Conservation (phyloP, 2,113 vertebrate species). For the Smithornis capensis region DNA sequence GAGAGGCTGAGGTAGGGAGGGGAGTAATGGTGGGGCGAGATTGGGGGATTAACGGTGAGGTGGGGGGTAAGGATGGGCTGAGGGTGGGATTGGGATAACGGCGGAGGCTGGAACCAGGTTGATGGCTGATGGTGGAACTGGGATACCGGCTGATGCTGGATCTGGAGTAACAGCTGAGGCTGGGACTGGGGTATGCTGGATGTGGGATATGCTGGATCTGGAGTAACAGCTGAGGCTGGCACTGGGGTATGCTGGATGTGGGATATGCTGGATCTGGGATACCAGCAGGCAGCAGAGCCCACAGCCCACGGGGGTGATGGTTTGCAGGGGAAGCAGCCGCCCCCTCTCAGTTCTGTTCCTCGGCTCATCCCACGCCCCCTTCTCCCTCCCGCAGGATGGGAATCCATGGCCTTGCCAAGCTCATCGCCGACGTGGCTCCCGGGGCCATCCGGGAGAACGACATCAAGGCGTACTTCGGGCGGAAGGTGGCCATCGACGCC, state of each 20-base stretch:
- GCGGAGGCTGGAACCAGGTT: too few species aligned
- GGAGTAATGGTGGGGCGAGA: background rate
- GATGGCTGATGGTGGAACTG: too few species aligned
- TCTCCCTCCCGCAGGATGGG: slow-evolving; percentile 77
- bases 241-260: too few species aligned
- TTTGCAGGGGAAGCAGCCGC: background rate
- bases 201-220: background rate
- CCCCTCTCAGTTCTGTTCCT: background rate
- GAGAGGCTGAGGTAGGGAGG: background rate
- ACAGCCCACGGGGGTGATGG: fast-evolving
- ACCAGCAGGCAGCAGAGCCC: fast-evolving
- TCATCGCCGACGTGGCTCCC: slow-evolving; percentile 92
- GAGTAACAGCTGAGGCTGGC: too few species aligned
- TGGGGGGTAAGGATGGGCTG: background rate
- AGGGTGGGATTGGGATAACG: background rate
- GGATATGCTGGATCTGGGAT: too few species aligned
- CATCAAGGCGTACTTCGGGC: slow-evolving; percentile 93
- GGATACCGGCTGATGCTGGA: too few species aligned
- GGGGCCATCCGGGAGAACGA: slow-evolving; percentile 91
- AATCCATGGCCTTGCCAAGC: slow-evolving; percentile 94
- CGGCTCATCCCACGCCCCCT: fast-evolving
- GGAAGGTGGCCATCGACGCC: slow-evolving; percentile 95
- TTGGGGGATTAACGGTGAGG: background rate
- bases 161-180: too few species aligned
- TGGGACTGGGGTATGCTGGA: too few species aligned